A percentile compares a stretch with the other conserved stretches of the same genome.
Conservation (phyloP, 2,797 vertebrate genomes). For the Apogon talboti region DNA sequence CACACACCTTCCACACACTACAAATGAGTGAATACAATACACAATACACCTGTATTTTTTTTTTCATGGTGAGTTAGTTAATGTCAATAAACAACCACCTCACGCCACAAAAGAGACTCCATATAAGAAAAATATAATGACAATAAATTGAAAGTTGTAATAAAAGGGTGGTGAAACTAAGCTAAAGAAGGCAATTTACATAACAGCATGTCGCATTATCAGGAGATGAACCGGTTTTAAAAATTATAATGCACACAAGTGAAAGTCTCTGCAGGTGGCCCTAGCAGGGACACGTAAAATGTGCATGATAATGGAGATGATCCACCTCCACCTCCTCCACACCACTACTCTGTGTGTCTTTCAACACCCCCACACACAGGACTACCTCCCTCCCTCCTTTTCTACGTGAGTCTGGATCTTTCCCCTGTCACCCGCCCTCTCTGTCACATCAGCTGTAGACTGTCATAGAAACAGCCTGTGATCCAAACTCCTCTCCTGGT, state of each 20-base stretch:
- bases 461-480: slow-evolving; percentile 65
- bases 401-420: slow-evolving; percentile 41
- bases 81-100: no score
- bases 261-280: slow-evolving; percentile 36
- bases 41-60: no score
- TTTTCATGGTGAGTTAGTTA: no score
- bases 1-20: no score
- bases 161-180: slow-evolving; percentile 40
- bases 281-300: slow-evolving; percentile 50
- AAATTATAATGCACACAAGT: slow-evolving; percentile 30
- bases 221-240: slow-evolving; percentile 25
- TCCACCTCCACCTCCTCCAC: slow-evolving; percentile 50
- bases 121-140: no score
- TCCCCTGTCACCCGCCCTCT: slow-evolving; percentile 39
- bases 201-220: slow-evolving; percentile 15
- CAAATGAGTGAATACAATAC: no score
- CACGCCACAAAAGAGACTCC: background rate
- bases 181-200: slow-evolving; percentile 17
- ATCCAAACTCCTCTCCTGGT: slow-evolving; percentile 66
- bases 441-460: slow-evolving; percentile 63
- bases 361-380: slow-evolving; percentile 21
- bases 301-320: slow-evolving; percentile 48
- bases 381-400: slow-evolving; percentile 24
- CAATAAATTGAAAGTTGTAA: slow-evolving; percentile 9
- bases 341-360: slow-evolving; percentile 10